Evolutionary conservation across 2,797 vertebrate genomes (phyloP).

Genomic region (Hydrolagus colliei): DNA sequence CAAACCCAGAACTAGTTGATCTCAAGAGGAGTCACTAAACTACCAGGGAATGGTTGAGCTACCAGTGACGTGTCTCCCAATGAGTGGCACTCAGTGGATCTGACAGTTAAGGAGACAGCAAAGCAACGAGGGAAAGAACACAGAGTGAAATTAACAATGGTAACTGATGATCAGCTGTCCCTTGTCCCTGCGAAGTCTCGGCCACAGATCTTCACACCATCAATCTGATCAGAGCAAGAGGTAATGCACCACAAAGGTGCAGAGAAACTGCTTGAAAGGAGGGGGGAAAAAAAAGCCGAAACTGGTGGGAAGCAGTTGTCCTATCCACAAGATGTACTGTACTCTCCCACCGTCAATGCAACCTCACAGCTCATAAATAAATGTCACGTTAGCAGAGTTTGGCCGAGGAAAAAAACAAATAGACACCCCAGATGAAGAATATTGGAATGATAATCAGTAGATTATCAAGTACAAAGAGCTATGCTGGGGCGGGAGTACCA

Average conservation of each 20-base stretch:
- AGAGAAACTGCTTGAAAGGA: not conserved
- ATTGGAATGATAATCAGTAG: not conserved
- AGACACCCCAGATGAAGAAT: not conserved
- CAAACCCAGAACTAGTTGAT: too few relatives aligned
- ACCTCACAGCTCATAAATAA: not conserved
- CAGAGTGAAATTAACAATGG: not conserved
- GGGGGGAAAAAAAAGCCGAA: not conserved
- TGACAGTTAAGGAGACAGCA: not conserved
- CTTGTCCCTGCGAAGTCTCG: not conserved
- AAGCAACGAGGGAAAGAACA: too few relatives aligned
- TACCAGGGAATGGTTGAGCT: too few relatives aligned
- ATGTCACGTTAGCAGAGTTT: not conserved
- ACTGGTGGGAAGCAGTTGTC: too few relatives aligned
- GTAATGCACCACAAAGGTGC: not conserved
- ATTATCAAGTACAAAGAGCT: not conserved
- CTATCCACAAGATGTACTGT: not conserved
- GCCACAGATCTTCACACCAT: not conserved
- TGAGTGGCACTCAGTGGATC: not conserved
- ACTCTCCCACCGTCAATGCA: not conserved
- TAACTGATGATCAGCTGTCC: not conserved
- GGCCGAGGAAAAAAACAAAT: not conserved
- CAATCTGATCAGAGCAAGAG: not conserved
- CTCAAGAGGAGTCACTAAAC: too few relatives aligned
- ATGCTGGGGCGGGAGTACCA: not conserved
- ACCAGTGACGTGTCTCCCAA: too few relatives aligned